A percentile compares a stretch with the other conserved stretches of the same genome.
These are phyloP conservation scores for Lepus townsendii DNA, from an alignment of 2,797 vertebrate genomes.

Conservation along the genomic window DNA sequence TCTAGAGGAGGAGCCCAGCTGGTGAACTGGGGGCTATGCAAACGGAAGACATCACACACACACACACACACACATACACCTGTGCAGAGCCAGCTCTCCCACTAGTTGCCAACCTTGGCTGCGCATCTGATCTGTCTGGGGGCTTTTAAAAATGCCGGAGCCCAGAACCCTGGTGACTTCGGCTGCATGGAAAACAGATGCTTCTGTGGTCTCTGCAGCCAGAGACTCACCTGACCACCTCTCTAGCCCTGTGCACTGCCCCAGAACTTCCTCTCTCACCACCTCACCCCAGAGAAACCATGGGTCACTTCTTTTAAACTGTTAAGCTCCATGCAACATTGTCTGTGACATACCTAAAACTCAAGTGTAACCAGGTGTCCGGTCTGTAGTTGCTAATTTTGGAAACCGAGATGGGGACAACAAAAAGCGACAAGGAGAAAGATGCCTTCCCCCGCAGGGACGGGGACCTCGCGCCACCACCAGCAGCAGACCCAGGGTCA, in stretches of 20 bases:
- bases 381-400: not conserved
- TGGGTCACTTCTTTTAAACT: not conserved
- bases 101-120: not conserved
- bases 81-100: not conserved
- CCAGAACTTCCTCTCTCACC: rapidly evolving
- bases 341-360: not conserved
- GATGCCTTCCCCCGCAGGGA: not conserved
- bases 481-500: not conserved
- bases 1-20: not conserved
- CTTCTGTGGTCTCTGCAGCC: not conserved
- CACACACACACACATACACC: rapidly evolving
- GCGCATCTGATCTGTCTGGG: not conserved
- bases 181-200: not conserved
- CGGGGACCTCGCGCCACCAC: not conserved
- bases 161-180: not conserved
- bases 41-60: not conserved
- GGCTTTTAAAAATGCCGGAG: not conserved
- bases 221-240: not conserved
- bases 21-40: not conserved
- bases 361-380: not conserved
- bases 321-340: not conserved
- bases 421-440: not conserved
- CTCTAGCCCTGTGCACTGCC: rapidly evolving
- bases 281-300: not conserved
- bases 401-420: not conserved